Conservation (phyloP, 1,140 invertebrate genomes). For the Drosophila asahinai region DNA sequence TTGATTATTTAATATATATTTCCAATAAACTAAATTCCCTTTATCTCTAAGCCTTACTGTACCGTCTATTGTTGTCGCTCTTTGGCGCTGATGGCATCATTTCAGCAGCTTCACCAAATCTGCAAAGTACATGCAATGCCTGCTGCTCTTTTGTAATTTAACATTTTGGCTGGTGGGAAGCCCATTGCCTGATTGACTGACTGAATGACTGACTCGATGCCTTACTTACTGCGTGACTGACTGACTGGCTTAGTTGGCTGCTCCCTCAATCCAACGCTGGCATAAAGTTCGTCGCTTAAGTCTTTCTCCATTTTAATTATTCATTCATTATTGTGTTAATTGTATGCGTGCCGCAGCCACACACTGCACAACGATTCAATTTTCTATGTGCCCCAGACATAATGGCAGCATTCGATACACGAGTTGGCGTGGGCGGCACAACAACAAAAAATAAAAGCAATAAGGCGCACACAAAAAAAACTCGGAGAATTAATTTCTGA, state of each 20-base stretch:
- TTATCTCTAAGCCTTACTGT: constrained; percentile 20
- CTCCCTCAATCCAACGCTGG: constrained; percentile 54
- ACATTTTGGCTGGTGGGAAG: constrained; percentile 64
- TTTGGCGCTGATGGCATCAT: constrained; percentile 70
- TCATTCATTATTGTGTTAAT: constrained; percentile 74
- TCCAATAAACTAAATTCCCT: no score
- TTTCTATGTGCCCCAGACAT: constrained; percentile 67
- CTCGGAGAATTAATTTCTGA: constrained; percentile 64
- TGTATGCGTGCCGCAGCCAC: constrained; percentile 71
- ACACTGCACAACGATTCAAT: constrained; percentile 56
- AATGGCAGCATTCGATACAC: constrained; percentile 65
- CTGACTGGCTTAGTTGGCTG: constrained; percentile 36
- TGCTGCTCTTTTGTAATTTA: constrained; percentile 67
- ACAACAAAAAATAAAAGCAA: constrained; percentile 4
- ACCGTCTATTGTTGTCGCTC: constrained; percentile 51
- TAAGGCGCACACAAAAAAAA: background rate
- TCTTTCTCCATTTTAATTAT: constrained; percentile 72
- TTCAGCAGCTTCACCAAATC: constrained; percentile 69
- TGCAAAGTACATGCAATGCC: constrained; percentile 53
- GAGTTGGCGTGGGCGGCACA: constrained; percentile 47
- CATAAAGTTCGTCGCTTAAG: constrained; percentile 71
- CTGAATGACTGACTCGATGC: constrained; percentile 15
- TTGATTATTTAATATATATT: background rate
- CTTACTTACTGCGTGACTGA: constrained; percentile 28
- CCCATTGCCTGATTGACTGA: constrained; percentile 33